Percentiles rank a stretch among this genome's conserved stretches.
These are phyloP conservation scores for Elephantulus edwardii DNA, from an alignment of 2,113 vertebrate species.

Conservation along the genomic window DNA sequence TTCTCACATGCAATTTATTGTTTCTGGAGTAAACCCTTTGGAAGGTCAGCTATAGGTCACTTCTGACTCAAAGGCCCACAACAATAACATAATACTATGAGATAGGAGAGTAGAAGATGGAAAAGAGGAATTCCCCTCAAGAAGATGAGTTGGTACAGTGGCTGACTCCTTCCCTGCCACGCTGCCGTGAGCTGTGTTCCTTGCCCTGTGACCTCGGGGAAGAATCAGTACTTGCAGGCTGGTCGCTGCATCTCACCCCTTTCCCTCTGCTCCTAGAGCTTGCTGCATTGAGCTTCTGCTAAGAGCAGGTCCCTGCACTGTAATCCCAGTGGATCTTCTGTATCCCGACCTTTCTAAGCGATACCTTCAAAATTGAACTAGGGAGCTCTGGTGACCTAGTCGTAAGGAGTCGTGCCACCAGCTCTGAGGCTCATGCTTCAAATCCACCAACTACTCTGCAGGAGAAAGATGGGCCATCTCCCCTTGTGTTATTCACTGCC, in stretches of 20 bases:
- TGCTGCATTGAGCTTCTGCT: neutral
- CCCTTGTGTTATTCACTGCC: too few species aligned
- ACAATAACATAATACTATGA: too few species aligned
- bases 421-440: too few species aligned
- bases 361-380: neutral
- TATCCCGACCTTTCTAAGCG: neutral
- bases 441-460: too few species aligned
- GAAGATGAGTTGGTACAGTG: too few species aligned
- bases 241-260: neutral
- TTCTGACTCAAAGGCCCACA: too few species aligned
- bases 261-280: neutral
- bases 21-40: too few species aligned
- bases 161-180: neutral
- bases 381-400: too few species aligned
- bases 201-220: neutral
- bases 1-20: too few species aligned
- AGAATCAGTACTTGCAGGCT: neutral
- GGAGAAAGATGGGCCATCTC: too few species aligned
- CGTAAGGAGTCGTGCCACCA: too few species aligned
- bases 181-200: neutral
- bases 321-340: neutral
- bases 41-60: too few species aligned
- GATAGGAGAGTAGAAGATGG: neutral
- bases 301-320: neutral
- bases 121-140: neutral